Evolutionary conservation across 1,140 invertebrate species (phyloP).

Genomic region (Mercenaria mercenaria): DNA sequence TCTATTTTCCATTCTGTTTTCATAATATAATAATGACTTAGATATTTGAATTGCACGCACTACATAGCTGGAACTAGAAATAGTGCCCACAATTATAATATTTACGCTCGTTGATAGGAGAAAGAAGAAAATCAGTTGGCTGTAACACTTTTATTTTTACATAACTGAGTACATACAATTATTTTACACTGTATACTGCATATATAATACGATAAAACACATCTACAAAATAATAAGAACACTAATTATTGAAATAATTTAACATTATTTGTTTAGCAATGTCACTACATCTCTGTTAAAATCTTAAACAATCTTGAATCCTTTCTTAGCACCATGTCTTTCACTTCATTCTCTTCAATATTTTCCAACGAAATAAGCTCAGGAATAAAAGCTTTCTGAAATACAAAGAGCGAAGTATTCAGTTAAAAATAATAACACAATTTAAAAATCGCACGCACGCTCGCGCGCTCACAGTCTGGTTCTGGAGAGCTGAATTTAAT

Average conservation of each 20-base stretch:
- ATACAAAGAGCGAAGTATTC: not conserved
- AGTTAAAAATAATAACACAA: too few relatives aligned
- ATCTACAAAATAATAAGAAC: not conserved
- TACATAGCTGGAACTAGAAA: not conserved
- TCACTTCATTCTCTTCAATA: not conserved
- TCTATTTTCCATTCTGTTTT: not conserved
- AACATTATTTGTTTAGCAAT: not conserved
- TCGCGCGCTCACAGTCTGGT: too few relatives aligned
- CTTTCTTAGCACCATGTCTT: not conserved
- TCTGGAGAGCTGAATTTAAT: too few relatives aligned
- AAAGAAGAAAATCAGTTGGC: not conserved
- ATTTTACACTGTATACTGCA: not conserved
- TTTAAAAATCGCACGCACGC: too few relatives aligned
- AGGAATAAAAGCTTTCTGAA: not conserved
- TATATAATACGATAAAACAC: not conserved
- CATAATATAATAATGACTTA: not conserved
- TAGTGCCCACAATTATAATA: not conserved
- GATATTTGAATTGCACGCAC: not conserved
- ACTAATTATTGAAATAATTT: not conserved
- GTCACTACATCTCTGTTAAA: not conserved
- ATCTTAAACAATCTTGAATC: not conserved
- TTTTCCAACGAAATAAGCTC: not conserved
- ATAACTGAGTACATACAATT: not conserved
- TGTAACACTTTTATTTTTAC: not conserved
- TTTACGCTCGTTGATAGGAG: not conserved